phyloP scores from a whole-genome alignment of 2,888 invertebrate species.

The Sceliomorpha sp. region DNA sequence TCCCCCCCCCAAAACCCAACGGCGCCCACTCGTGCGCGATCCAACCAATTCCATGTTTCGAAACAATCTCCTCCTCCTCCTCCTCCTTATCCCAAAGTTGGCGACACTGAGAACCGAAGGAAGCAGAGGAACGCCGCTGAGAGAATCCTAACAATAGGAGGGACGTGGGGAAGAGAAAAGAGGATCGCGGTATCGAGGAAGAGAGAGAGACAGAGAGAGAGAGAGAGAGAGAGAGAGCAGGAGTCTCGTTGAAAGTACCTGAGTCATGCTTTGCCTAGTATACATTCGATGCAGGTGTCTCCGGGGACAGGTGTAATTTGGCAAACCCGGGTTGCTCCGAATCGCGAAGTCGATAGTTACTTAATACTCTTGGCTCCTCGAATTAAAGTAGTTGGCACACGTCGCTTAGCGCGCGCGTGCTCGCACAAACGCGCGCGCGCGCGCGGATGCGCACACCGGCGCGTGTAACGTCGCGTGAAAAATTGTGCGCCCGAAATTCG shows the following conservation, averaged over 20 bases:
- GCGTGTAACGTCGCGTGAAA: no score
- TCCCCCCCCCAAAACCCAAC: no score
- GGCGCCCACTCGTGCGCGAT: no score
- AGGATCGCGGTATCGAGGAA: conserved; percentile 13
- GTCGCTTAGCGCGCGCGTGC: no score
- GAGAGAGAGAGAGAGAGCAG: conserved; percentile 10
- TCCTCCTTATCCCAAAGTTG: no score
- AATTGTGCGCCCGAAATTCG: no score
- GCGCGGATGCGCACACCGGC: no score
- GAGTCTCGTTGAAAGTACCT: conserved; percentile 51
- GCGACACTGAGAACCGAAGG: no score
- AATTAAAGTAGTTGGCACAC: conserved; percentile 51
- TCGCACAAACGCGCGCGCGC: no score
- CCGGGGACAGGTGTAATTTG: conserved; percentile 69
- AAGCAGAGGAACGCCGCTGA: conserved; percentile 4
- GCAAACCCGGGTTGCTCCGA: conserved; percentile 56
- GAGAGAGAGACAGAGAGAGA: conserved; percentile 4
- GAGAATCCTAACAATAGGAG: conserved; percentile 8
- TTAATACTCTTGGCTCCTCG: conserved; percentile 17
- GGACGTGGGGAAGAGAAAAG: conserved; percentile 46
- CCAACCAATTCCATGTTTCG: no score
- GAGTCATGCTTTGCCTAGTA: conserved; percentile 65
- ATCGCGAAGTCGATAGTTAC: conserved; percentile 38
- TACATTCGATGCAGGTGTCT: conserved; percentile 66
- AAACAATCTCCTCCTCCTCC: no score